Evolutionary conservation across 2,888 invertebrate genomes (phyloP).

Genomic region (Amiota communis): DNA sequence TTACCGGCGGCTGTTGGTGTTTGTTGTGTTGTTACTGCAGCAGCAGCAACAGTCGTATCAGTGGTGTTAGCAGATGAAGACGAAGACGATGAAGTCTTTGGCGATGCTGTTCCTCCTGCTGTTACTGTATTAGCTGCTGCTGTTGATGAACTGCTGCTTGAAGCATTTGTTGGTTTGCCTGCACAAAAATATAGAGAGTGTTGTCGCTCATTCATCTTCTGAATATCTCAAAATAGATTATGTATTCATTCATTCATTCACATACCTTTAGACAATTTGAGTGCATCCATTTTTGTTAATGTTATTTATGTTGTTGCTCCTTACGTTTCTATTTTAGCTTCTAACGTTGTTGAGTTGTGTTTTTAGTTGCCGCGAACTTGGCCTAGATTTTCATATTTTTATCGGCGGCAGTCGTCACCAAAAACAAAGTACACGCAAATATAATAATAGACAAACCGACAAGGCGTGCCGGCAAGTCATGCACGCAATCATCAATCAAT

Average conservation of each 20-base stretch:
- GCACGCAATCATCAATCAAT: constrained; percentile 9
- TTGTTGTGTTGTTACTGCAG: constrained; percentile 2
- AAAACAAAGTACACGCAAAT: neutral
- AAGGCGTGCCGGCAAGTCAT: neutral
- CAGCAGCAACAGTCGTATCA: neutral
- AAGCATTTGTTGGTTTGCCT: neutral
- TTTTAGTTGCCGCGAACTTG: constrained; percentile 4
- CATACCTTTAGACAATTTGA: constrained; percentile 72
- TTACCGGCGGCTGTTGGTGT: constrained; percentile 63
- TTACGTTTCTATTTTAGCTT: neutral
- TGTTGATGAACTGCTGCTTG: neutral
- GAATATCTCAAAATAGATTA: no score
- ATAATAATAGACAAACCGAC: neutral
- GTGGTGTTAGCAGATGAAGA: neutral
- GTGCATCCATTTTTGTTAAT: constrained; percentile 65
- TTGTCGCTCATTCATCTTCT: neutral
- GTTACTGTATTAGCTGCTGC: neutral
- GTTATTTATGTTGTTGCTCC: constrained; percentile 23
- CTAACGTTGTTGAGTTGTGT: neutral
- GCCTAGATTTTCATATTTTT: constrained; percentile 12
- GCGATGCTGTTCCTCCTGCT: neutral
- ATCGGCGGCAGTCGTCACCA: neutral
- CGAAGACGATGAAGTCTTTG: neutral
- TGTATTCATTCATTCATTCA: neutral
- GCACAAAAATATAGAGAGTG: no score